Percentiles rank a stretch among this genome's conserved stretches.
phyloP scores from a whole-genome alignment of 2,888 invertebrate genomes.

The Chloromyia formosa region DNA sequence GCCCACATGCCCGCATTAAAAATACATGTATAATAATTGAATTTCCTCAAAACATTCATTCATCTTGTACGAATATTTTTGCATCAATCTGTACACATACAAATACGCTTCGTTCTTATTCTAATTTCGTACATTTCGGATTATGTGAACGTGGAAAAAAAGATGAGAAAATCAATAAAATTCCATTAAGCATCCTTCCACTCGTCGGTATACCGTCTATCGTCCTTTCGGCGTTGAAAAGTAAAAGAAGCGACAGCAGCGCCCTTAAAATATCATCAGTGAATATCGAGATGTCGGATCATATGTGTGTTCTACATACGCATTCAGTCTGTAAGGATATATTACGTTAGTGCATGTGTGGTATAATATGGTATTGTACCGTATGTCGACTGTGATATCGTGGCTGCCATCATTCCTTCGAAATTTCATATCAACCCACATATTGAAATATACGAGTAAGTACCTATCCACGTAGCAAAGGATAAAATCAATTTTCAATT shows the following conservation, averaged over 20 bases:
- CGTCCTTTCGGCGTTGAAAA: not conserved
- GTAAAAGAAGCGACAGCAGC: too few relatives aligned
- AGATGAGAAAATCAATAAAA: constrained; percentile 35
- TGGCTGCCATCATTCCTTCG: constrained; percentile 1
- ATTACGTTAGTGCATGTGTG: not conserved
- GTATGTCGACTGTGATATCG: constrained; percentile 13
- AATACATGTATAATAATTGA: too few relatives aligned
- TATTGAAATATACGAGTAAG: not conserved
- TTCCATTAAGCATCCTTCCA: constrained; percentile 33
- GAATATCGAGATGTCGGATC: not conserved
- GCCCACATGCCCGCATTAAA: too few relatives aligned
- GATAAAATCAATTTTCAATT: constrained; percentile 26
- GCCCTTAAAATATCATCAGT: too few relatives aligned
- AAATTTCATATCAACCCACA: constrained; percentile 18
- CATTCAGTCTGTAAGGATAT: constrained; percentile 2
- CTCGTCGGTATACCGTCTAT: not conserved
- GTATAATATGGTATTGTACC: not conserved
- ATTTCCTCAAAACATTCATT: too few relatives aligned
- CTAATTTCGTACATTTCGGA: constrained; percentile 18
- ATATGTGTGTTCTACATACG: not conserved
- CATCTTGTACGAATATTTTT: too few relatives aligned
- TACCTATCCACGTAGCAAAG: not conserved
- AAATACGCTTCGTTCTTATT: constrained; percentile 23
- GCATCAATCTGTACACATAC: not conserved
- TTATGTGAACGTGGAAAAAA: constrained; percentile 12